Conservation (phyloP, 2,888 invertebrate genomes). For the Saturnia japonica region DNA sequence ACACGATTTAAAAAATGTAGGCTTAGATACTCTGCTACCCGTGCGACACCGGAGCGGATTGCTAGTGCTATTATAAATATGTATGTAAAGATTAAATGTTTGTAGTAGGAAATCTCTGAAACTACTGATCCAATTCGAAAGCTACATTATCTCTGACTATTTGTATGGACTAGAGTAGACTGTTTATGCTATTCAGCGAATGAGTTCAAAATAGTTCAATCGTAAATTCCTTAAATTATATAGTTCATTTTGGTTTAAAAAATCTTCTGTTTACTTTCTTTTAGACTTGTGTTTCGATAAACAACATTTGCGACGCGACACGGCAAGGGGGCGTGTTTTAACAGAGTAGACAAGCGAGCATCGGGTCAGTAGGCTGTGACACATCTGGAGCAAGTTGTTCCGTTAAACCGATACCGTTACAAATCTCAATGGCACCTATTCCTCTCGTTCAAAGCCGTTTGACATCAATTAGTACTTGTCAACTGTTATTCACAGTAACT, state of each 20-base stretch:
- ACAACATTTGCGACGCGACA: neutral
- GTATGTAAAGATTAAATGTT: too few species aligned
- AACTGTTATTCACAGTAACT: neutral
- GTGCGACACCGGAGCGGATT: too few species aligned
- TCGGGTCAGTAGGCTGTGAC: slow-evolving; percentile 42
- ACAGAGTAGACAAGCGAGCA: slow-evolving; percentile 30
- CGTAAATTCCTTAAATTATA: neutral
- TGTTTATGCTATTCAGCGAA: too few species aligned
- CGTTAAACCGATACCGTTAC: slow-evolving; percentile 41
- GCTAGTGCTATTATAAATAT: too few species aligned
- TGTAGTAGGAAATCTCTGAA: too few species aligned
- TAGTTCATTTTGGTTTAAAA: neutral
- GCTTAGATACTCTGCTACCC: too few species aligned
- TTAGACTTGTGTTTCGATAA: neutral
- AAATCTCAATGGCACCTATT: slow-evolving; percentile 11
- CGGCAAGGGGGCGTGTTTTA: neutral
- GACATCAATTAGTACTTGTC: slow-evolving; percentile 2
- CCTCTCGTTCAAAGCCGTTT: neutral
- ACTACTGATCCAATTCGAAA: too few species aligned
- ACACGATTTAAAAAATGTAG: too few species aligned
- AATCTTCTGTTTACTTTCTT: neutral
- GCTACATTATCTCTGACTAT: too few species aligned
- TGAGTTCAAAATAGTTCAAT: too few species aligned
- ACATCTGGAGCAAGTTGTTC: slow-evolving; percentile 43
- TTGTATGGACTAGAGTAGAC: too few species aligned